Conservation (phyloP, 2,113 vertebrate species). For the Dipodomys spectabilis region DNA sequence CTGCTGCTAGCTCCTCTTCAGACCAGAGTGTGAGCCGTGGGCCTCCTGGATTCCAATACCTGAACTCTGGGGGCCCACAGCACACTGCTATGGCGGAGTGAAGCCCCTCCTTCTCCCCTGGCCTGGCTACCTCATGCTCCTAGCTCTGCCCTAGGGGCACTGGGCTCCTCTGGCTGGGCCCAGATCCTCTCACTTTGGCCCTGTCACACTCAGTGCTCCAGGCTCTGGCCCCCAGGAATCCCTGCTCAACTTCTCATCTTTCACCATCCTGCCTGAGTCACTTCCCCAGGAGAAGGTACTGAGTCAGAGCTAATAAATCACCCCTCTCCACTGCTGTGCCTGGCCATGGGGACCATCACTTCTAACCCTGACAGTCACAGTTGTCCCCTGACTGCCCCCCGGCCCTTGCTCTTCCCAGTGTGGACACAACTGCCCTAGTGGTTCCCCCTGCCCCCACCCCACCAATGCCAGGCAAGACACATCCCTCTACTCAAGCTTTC, state of each 20-base stretch:
- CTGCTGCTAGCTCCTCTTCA: neutral
- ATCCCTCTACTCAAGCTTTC: neutral
- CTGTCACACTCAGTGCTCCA: neutral
- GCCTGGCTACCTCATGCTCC: neutral
- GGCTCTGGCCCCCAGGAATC: neutral
- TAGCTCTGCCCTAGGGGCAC: neutral
- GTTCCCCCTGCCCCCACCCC: neutral
- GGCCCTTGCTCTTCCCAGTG: neutral
- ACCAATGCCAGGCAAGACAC: neutral
- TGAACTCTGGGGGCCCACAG: neutral
- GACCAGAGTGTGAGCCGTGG: neutral
- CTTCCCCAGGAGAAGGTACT: conserved; percentile 1
- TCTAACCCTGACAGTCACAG: too few species aligned
- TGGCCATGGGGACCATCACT: too few species aligned
- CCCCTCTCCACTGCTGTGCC: neutral
- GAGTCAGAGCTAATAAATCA: conserved; percentile 49
- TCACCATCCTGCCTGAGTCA: conserved; percentile 58
- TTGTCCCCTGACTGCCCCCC: neutral
- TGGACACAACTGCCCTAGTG: neutral
- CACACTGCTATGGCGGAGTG: neutral
- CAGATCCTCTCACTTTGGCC: neutral
- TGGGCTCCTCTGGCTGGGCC: neutral
- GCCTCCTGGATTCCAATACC: neutral
- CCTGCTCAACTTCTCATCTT: conserved; percentile 19
- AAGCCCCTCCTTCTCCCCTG: too few species aligned